phyloP scores from a whole-genome alignment of 2,797 vertebrate genomes.

The Cossypha dichroa region DNA sequence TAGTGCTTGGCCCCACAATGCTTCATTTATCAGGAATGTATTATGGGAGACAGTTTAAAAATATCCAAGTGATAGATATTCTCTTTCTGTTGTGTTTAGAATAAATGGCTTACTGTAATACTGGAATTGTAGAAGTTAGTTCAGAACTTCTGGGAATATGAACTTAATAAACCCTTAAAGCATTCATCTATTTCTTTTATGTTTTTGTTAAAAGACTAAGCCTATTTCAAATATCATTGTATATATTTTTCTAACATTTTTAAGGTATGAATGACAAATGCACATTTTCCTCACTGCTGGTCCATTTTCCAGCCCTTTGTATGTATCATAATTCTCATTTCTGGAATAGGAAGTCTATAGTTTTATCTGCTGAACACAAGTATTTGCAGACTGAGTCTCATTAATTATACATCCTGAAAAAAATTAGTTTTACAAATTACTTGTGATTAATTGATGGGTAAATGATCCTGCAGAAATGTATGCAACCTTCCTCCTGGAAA shows the following conservation, averaged over 20 bases:
- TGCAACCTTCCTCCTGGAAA: background rate
- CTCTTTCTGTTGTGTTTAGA: conserved; percentile 53
- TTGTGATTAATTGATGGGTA: background rate
- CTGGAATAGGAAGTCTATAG: background rate
- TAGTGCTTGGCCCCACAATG: background rate
- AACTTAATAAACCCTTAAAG: conserved; percentile 26
- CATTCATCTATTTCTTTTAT: conserved; percentile 31
- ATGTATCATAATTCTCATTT: background rate
- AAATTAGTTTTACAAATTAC: conserved; percentile 14
- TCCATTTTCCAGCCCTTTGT: background rate
- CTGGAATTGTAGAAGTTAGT: conserved; percentile 57
- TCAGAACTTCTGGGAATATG: conserved; percentile 72
- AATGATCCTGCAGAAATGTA: background rate
- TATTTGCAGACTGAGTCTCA: background rate
- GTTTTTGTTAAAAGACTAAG: conserved; percentile 1
- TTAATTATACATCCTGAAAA: background rate
- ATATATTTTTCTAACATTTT: background rate
- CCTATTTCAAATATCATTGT: background rate
- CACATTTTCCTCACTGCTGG: background rate
- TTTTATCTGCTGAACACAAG: background rate
- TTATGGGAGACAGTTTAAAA: conserved; percentile 63
- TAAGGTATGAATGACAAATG: background rate
- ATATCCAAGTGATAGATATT: conserved; percentile 68
- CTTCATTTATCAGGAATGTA: conserved; percentile 64
- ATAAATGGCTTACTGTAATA: conserved; percentile 75